Evolutionary conservation across 92 coral and sea anemone species (phyloP).

Genomic region (Zoanthus sociatus): DNA sequence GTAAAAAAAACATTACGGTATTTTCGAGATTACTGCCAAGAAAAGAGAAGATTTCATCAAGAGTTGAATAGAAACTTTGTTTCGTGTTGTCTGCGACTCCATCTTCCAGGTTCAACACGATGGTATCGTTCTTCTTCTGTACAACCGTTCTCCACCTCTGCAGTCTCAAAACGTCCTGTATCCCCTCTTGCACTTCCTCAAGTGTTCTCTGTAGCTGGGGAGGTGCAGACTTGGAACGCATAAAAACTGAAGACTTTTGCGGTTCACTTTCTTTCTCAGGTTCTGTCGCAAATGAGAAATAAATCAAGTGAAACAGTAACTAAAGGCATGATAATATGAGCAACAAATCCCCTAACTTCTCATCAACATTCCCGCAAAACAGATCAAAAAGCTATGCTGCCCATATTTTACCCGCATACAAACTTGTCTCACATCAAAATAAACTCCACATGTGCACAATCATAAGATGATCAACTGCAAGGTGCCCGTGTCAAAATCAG

Average conservation of each 20-base stretch:
- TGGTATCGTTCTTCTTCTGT: slow-evolving; percentile 69
- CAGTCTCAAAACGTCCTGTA: slow-evolving; percentile 87
- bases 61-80: slow-evolving; percentile 67
- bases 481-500: too few relatives aligned
- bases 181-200: slow-evolving; percentile 82
- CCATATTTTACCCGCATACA: too few relatives aligned
- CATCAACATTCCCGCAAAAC: too few relatives aligned
- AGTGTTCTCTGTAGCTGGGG: slow-evolving; percentile 81
- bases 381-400: too few relatives aligned
- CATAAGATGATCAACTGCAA: too few relatives aligned
- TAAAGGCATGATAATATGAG: too few relatives aligned
- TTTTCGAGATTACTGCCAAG: slow-evolving; percentile 90
- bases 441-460: too few relatives aligned
- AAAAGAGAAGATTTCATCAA: slow-evolving; percentile 88
- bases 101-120: slow-evolving; percentile 21
- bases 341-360: too few relatives aligned
- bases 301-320: too few relatives aligned
- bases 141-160: slow-evolving; percentile 94
- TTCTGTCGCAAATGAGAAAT: not conserved
- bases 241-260: slow-evolving; percentile 52
- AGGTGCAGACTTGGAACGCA: slow-evolving; percentile 93
- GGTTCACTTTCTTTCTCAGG: not conserved
- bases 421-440: too few relatives aligned
- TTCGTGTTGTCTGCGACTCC: slow-evolving; percentile 32
- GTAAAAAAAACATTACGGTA: slow-evolving; percentile 60